Base-by-base conservation (phyloP, 2,888 invertebrate species). In the Lasioglossum leucozonium region DNA sequence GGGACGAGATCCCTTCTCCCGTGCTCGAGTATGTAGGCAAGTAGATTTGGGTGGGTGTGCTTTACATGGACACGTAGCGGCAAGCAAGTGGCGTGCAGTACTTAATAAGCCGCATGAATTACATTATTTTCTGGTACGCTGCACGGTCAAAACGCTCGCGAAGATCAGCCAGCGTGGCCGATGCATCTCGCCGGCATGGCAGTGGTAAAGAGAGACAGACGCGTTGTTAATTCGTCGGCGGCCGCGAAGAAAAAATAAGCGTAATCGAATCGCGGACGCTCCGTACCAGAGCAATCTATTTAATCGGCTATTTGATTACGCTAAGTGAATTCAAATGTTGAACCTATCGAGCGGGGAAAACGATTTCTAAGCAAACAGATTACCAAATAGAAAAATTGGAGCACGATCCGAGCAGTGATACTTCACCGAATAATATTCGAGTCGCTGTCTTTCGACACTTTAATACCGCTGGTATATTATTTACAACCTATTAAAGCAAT, bases 21-120 rank as follows among this genome's bases (percentile, higher is more conserved):
- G 58, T 4, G 76, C 71, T 77, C 80, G 77, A 84, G n/a, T n/a
- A 85, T 84, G 74, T 84, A 85, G 85, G 77, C 77, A 47, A 80
- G 40, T 51, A 74, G 85, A 84, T 84, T 85, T 72, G 85, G 85
- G 76, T 85, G 76, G 84, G 51, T 85, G 81, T 58, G 58, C 77
- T 77, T n/a, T 51, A 72, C 62, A 76, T 62, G 47, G 55, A 58
- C 84, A 65, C 65, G 79, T 51, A 55, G 44, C 75, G 30, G 44
- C 40, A 51, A 71, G 18, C 42, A 84, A 84, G 84, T 85, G 51
- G 79, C 84, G 58, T 85, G 77, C 30, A 18, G 51, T 37, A 78
- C 75, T 86, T 85, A 85, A 82, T 79, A 79, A 86, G 77, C 75
- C 71, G 79, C 72, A 47, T 75, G 85, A 86, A 81, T 86, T 86